Conservation (phyloP, 2,797 vertebrate genomes). For the Pyrocephalus nanus region DNA sequence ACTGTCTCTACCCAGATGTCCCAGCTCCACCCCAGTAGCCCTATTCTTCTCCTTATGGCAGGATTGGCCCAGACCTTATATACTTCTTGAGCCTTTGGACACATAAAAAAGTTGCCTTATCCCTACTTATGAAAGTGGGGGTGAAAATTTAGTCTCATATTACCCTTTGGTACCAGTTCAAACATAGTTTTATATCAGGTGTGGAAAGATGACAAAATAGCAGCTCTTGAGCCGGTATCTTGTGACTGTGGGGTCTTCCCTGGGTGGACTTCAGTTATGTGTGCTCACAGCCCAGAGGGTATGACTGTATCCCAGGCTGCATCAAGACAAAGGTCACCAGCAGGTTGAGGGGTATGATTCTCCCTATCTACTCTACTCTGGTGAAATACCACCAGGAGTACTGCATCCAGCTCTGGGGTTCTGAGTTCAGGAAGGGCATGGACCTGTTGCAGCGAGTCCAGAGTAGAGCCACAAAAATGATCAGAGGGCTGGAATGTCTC, state of each 20-base stretch:
- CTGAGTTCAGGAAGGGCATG: background rate
- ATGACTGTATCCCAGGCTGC: rapidly evolving
- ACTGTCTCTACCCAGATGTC: background rate
- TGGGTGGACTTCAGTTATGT: background rate
- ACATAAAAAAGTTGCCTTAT: background rate
- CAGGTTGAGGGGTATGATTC: background rate
- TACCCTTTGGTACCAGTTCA: background rate
- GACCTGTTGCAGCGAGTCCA: rapidly evolving
- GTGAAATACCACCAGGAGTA: background rate
- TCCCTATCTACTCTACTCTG: background rate
- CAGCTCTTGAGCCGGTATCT: background rate
- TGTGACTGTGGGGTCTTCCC: background rate
- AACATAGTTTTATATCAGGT: background rate
- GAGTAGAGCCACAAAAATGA: background rate
- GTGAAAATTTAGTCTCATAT: rapidly evolving
- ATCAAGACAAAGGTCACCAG: rapidly evolving
- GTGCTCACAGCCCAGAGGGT: background rate
- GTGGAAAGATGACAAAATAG: background rate
- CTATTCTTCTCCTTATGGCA: background rate
- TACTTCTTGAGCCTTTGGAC: background rate
- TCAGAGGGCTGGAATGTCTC: background rate
- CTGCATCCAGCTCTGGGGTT: background rate
- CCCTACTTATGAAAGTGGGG: rapidly evolving
- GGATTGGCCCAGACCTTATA: background rate
- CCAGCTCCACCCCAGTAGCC: background rate